Evolutionary conservation across 2,888 invertebrate species (phyloP).

Genomic region (Bellardia pandia): DNA sequence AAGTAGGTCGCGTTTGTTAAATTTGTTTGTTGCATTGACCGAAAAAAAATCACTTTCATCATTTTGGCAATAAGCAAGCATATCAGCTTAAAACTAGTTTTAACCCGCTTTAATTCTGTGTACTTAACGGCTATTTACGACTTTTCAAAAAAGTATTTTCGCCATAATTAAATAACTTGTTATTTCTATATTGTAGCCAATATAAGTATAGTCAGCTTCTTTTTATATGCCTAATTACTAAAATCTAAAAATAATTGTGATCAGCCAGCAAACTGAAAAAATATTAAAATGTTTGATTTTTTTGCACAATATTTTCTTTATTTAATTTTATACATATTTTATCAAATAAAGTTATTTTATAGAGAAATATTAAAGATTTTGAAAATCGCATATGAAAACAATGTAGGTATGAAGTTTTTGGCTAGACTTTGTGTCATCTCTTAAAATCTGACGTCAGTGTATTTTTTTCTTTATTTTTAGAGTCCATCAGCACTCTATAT

Average conservation of each 20-base stretch:
- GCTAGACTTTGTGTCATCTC: slow-evolving; percentile 68
- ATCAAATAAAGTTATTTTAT: too few relatives aligned
- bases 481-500: neutral
- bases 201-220: neutral
- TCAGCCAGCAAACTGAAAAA: too few relatives aligned
- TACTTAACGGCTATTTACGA: slow-evolving; percentile 49
- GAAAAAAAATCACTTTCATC: slow-evolving; percentile 17
- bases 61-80: slow-evolving; percentile 2
- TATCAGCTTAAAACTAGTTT: slow-evolving; percentile 47
- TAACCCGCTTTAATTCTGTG: slow-evolving; percentile 45
- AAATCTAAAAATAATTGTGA: neutral
- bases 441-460: slow-evolving; percentile 62
- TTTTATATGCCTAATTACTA: neutral
- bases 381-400: neutral
- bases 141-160: slow-evolving; percentile 6
- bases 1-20: neutral
- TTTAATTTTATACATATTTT: too few relatives aligned
- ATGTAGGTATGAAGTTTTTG: slow-evolving; percentile 9
- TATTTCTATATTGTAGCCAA: slow-evolving; percentile 6
- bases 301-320: too few relatives aligned
- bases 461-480: neutral
- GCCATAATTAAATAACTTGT: slow-evolving; percentile 31
- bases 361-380: neutral
- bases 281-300: too few relatives aligned
- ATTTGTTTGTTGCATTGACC: slow-evolving; percentile 9